These are phyloP conservation scores for Picus viridis DNA, from an alignment of 2,797 vertebrate species.

Conservation along the genomic window DNA sequence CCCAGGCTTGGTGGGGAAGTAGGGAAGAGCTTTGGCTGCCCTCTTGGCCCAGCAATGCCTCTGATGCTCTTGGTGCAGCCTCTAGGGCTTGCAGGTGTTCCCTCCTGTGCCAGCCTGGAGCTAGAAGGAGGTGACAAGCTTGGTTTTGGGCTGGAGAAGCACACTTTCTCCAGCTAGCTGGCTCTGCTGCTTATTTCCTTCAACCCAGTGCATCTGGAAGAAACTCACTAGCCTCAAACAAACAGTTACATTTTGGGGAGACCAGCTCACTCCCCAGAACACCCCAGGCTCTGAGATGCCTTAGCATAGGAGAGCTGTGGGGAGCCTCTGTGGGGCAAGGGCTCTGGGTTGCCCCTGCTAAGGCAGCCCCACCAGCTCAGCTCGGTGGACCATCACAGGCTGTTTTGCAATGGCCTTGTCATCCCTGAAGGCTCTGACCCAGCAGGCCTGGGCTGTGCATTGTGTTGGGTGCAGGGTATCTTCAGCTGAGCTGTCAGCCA, in stretches of 20 bases:
- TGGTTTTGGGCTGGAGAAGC: not conserved
- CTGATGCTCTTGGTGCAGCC: not conserved
- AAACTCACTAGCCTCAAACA: not conserved
- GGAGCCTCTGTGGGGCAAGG: not conserved
- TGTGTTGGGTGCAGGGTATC: not conserved
- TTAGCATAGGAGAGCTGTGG: not conserved
- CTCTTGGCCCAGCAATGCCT: rapidly evolving
- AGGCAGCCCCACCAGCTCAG: not conserved
- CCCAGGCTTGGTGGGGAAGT: not conserved
- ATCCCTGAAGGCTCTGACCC: not conserved
- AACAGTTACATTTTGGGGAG: not conserved
- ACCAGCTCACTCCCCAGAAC: rapidly evolving
- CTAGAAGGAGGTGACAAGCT: not conserved
- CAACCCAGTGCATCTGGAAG: not conserved
- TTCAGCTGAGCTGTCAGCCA: not conserved
- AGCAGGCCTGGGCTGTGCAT: not conserved
- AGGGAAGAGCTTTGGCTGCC: not conserved
- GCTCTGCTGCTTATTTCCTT: not conserved
- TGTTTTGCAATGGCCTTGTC: not conserved
- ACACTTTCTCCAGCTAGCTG: not conserved
- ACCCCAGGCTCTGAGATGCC: not conserved
- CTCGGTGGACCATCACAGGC: rapidly evolving
- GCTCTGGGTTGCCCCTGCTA: not conserved
- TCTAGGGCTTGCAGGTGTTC: not conserved
- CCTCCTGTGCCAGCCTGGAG: not conserved